Evolutionary conservation across 2,888 invertebrate species (phyloP), one percentile per base, ranked within the genome.

Genomic region (Melanostoma scalare): DNA sequence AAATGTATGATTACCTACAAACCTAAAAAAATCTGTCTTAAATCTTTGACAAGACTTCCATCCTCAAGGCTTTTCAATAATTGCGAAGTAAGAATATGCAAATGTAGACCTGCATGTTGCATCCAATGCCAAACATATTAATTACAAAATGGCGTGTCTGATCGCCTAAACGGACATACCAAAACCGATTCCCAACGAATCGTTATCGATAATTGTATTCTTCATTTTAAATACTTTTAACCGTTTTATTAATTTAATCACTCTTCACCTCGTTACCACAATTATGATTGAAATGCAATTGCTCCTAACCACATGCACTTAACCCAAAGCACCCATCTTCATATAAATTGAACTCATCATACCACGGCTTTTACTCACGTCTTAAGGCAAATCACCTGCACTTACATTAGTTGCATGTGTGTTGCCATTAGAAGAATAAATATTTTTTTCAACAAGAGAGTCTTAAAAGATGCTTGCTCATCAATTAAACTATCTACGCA

Each of bases 351-450:
- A 31, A 63, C 63, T 33, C 50, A 36, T 6, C 40, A 3, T 48
- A 55, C 9, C 10, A 31, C 56, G 9, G 2, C 73, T 55, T 56
- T 46, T 8, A 20, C n/a, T 30, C 42, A 5, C 5, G 44, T 50
- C 46, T 60, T 10, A 6, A 9, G 35, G 6, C 20, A 3, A 61
- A 63, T 36, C 65, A 80, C 69, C 75, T 75, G 65, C 73, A 61
- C 55, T 68, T 68, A 44, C n/a, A 20, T 3, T 20, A 52, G 10
- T 35, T 38, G 48, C 52, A 44, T 48, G 50, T 20, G 20, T 20
- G 33, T 9, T 6, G 4, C 67, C 81, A 81, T 81, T 76, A 80
- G 63, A n/a, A 9, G 42, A 58, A 48, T 58, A 75, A 80, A 80
- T 71, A 75, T 65, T 75, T 58, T 33, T 31, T 9, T 20, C 20